A percentile compares a stretch with the other conserved stretches of the same genome.
These are phyloP conservation scores for Lepus townsendii DNA, from an alignment of 2,797 vertebrate genomes.

Conservation along the genomic window DNA sequence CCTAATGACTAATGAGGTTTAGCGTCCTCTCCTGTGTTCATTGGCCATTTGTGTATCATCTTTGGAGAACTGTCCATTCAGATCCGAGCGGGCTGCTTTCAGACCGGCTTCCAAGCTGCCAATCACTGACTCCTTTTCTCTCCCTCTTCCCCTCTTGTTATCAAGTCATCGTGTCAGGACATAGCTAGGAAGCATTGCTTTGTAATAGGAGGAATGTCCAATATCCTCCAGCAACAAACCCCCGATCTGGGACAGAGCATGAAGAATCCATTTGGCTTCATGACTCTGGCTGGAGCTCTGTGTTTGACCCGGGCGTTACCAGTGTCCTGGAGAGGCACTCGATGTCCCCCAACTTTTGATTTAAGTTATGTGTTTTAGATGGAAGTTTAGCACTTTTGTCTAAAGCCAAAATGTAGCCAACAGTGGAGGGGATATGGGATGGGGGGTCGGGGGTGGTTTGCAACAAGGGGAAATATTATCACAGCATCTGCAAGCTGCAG, in stretches of 20 bases:
- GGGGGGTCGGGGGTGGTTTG: neutral
- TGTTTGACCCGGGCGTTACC: neutral
- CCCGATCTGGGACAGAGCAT: neutral
- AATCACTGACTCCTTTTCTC: neutral
- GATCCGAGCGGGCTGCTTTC: slow-evolving; percentile 4
- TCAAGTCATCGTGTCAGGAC: neutral
- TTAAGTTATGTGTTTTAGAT: slow-evolving; percentile 33
- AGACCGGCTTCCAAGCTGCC: neutral
- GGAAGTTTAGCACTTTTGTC: neutral
- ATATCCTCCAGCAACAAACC: neutral
- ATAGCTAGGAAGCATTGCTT: neutral
- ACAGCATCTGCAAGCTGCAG: neutral
- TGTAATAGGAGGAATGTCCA: neutral
- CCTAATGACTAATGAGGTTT: neutral
- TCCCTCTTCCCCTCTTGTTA: neutral
- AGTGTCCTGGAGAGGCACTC: neutral
- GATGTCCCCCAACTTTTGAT: neutral
- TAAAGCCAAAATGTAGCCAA: neutral
- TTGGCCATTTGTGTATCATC: neutral
- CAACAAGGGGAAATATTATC: neutral
- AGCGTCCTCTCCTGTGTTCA: neutral
- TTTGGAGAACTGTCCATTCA: slow-evolving; percentile 11
- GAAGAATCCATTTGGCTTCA: neutral
- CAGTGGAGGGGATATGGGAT: no score
- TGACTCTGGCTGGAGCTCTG: neutral